phyloP scores from a whole-genome alignment of 2,888 invertebrate species.

The Suillia variegata region DNA sequence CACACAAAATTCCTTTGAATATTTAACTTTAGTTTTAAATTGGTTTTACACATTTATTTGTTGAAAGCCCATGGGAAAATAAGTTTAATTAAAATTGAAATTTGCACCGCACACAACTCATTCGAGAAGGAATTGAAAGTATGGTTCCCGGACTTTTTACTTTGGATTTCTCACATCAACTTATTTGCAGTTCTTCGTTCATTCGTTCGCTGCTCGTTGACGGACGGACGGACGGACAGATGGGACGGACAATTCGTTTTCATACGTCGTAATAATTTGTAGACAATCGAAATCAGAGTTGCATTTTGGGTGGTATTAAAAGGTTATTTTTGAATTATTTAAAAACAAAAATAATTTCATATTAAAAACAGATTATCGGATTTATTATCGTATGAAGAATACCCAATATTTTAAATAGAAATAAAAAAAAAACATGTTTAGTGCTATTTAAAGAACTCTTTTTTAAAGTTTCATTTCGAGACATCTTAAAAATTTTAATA shows the following conservation, averaged over 20 bases:
- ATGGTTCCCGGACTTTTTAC: conserved; percentile 40
- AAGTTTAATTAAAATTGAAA: conserved; percentile 15
- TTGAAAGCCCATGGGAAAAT: conserved; percentile 21
- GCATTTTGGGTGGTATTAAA: conserved; percentile 7
- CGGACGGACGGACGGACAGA: too few relatives aligned
- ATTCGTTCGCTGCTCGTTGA: too few relatives aligned
- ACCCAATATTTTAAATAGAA: too few relatives aligned
- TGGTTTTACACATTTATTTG: conserved; percentile 18
- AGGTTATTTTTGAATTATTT: too few relatives aligned
- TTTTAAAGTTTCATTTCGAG: too few relatives aligned
- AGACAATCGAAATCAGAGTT: conserved; percentile 20
- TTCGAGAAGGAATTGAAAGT: conserved; percentile 26
- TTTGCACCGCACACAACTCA: conserved; percentile 21
- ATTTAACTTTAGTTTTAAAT: background rate
- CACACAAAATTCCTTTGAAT: background rate
- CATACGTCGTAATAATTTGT: conserved; percentile 11
- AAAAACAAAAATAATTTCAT: too few relatives aligned
- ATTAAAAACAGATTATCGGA: too few relatives aligned
- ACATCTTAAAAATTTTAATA: too few relatives aligned
- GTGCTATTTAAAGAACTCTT: too few relatives aligned
- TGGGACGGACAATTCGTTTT: conserved; percentile 23
- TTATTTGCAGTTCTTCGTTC: conserved; percentile 26
- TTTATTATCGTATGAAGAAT: too few relatives aligned
- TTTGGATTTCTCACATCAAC: conserved; percentile 34
- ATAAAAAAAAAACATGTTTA: too few relatives aligned